Conservation (phyloP, 2,797 vertebrate species). For the Oreochromis mossambicus region DNA sequence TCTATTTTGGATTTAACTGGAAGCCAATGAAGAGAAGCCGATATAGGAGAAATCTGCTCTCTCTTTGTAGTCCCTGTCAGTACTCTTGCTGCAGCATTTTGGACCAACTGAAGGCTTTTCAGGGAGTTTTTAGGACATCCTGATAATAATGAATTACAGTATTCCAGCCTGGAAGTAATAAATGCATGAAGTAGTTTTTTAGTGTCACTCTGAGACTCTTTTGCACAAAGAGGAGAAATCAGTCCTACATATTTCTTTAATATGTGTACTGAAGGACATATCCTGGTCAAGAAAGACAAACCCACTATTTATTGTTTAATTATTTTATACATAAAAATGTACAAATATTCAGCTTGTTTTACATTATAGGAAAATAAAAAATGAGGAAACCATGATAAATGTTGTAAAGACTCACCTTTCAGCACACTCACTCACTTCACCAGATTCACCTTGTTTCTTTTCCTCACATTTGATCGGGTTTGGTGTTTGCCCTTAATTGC, state of each 20-base stretch:
- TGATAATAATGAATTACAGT: not conserved
- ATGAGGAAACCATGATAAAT: not conserved
- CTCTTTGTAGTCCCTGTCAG: not conserved
- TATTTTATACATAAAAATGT: not conserved
- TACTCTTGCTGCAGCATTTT: rapidly evolving
- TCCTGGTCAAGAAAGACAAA: not conserved
- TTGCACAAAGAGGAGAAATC: rapidly evolving
- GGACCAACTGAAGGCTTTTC: not conserved
- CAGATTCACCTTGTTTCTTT: not conserved
- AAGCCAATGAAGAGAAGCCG: rapidly evolving
- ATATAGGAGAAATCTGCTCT: not conserved
- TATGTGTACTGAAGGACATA: not conserved
- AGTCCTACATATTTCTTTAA: not conserved
- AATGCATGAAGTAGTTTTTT: not conserved
- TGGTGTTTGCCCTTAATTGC: not conserved
- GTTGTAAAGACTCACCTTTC: not conserved
- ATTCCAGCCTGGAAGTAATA: not conserved
- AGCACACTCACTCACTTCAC: not conserved
- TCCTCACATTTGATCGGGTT: not conserved
- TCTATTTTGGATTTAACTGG: rapidly evolving
- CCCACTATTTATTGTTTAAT: not conserved
- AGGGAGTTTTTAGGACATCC: not conserved
- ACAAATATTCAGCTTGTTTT: not conserved
- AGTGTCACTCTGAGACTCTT: not conserved
- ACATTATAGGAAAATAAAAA: not conserved